phyloP scores from a whole-genome alignment of 2,797 vertebrate species.

The Coilia nasus region DNA sequence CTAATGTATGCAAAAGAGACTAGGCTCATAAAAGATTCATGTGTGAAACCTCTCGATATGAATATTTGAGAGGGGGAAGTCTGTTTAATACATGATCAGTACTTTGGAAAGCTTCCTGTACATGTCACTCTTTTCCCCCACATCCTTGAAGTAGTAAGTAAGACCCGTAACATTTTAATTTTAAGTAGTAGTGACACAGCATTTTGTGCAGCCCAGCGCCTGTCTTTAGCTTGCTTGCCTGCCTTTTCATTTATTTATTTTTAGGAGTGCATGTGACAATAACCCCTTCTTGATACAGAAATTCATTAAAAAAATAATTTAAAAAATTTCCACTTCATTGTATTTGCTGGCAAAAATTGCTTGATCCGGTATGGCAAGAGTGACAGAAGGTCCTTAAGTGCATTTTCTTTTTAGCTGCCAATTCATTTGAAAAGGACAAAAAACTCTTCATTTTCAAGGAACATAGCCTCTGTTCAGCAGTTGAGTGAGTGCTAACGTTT shows the following conservation, averaged over 20 bases:
- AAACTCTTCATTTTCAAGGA: not conserved
- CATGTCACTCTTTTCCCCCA: conserved; percentile 57
- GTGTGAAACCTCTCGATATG: conserved; percentile 73
- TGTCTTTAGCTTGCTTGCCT: not conserved
- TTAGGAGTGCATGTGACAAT: not conserved
- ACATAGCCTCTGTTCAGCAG: not conserved
- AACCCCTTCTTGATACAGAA: not conserved
- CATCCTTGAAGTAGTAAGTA: conserved; percentile 49
- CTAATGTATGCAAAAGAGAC: conserved; percentile 68
- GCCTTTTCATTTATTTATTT: not conserved
- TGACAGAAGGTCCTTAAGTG: not conserved
- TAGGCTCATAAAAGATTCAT: conserved; percentile 80
- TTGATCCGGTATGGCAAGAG: not conserved
- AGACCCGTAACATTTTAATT: conserved; percentile 32
- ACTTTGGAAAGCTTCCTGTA: conserved; percentile 68
- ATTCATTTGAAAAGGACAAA: not conserved
- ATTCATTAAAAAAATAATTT: not conserved
- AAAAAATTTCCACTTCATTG: not conserved
- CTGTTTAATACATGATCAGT: conserved; percentile 76
- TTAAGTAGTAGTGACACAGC: conserved; percentile 56
- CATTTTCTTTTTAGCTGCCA: no score
- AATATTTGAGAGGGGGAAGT: conserved; percentile 77
- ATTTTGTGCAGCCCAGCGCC: conserved; percentile 40
- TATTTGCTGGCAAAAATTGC: not conserved
- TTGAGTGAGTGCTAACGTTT: not conserved